Conservation (phyloP, 2,797 vertebrate genomes). For the Phylloscopus collybita region DNA sequence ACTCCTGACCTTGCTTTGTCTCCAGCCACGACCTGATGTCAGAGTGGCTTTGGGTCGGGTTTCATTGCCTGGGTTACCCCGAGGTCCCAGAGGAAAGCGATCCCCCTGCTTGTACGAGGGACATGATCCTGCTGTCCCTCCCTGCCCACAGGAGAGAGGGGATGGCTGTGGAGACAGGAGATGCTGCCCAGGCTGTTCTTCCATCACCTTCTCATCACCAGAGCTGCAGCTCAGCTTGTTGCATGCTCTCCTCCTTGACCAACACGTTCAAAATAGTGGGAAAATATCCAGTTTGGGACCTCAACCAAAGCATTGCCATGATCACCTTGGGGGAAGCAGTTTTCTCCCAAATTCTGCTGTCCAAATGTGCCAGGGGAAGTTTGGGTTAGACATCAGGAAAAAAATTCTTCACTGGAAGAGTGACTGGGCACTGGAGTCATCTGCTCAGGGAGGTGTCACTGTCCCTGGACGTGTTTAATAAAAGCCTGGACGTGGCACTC, state of each 20-base stretch:
- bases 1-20: conserved; percentile 73
- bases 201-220: not conserved
- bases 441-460: not conserved
- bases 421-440: rapidly evolving
- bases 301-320: not conserved
- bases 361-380: rapidly evolving
- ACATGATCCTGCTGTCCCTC: not conserved
- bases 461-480: rapidly evolving
- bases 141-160: not conserved
- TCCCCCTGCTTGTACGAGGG: not conserved
- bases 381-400: not conserved
- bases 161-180: not conserved
- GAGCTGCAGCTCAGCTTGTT: not conserved
- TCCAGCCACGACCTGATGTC: conserved; percentile 41
- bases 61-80: conserved; percentile 68
- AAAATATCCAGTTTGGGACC: not conserved
- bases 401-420: not conserved
- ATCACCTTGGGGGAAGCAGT: not conserved
- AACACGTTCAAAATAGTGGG: rapidly evolving
- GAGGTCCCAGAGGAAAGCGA: conserved; percentile 65
- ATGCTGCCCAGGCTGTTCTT: not conserved
- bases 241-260: not conserved
- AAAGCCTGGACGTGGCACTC: not conserved
- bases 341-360: not conserved
- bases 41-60: conserved; percentile 64